These are phyloP conservation scores for Nasonovia ribisnigri DNA, from an alignment of 2,888 invertebrate species.

Conservation along the genomic window DNA sequence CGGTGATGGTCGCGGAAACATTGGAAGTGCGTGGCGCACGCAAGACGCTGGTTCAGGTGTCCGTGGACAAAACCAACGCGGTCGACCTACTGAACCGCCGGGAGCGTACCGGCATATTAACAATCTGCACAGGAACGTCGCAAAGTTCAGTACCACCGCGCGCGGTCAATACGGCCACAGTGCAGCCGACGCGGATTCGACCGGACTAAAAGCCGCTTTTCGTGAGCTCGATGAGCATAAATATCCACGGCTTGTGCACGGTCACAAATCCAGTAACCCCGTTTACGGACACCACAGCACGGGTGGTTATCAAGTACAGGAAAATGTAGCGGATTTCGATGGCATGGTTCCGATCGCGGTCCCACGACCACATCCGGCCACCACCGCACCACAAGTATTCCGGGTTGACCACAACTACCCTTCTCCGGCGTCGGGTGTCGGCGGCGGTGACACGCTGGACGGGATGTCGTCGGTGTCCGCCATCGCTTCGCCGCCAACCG, in stretches of 20 bases:
- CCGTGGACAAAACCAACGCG: not conserved
- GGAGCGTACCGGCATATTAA: not conserved
- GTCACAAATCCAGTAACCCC: not conserved
- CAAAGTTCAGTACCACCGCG: not conserved
- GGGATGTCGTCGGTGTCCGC: not conserved
- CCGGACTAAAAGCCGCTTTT: not conserved
- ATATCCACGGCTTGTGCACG: not conserved
- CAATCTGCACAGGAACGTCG: not conserved
- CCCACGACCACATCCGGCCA: not conserved
- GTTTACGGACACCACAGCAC: not conserved
- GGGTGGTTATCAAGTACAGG: conserved; percentile 22
- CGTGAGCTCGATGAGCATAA: not conserved
- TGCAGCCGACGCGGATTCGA: not conserved
- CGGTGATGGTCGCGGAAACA: not conserved
- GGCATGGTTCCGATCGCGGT: not conserved
- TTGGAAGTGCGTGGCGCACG: not conserved
- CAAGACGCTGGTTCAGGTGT: not conserved
- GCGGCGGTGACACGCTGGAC: not conserved
- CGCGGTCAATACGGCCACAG: not conserved
- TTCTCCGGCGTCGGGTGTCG: not conserved
- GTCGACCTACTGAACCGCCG: not conserved
- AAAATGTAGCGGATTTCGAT: not conserved
- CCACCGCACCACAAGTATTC: not conserved
- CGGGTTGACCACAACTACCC: not conserved
- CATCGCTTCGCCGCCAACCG: not conserved